These are phyloP conservation scores for Microcebus ravelobensis DNA, from an alignment of 2,113 vertebrate species.

Conservation along the genomic window DNA sequence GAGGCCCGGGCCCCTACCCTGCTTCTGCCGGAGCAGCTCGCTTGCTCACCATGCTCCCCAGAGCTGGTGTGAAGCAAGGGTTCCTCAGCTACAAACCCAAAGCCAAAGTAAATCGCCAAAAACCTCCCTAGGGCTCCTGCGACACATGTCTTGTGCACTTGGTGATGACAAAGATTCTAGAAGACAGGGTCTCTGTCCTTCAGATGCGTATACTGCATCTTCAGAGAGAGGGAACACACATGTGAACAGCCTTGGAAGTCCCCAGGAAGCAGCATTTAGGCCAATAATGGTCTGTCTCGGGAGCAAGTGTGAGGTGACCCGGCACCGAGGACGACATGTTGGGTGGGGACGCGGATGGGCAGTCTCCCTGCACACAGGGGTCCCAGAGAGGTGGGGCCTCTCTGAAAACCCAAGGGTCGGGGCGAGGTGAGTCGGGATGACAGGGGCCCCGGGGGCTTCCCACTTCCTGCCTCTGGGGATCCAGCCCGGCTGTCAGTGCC, in stretches of 20 bases:
- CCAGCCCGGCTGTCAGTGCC: not conserved
- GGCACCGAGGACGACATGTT: not conserved
- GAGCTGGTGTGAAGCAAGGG: not conserved
- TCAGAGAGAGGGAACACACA: not conserved
- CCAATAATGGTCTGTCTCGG: not conserved
- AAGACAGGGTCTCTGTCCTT: not conserved
- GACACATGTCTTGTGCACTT: rapidly evolving
- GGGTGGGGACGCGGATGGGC: rapidly evolving
- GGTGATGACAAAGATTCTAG: not conserved
- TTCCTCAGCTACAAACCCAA: not conserved
- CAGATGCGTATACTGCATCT: rapidly evolving
- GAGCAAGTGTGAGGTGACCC: not conserved
- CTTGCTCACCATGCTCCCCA: not conserved
- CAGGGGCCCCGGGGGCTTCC: not conserved
- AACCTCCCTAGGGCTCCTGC: not conserved
- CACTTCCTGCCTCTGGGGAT: not conserved
- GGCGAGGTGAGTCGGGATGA: not conserved
- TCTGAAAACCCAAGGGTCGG: not conserved
- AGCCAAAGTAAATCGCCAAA: not conserved
- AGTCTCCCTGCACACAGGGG: not conserved
- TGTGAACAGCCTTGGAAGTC: not conserved
- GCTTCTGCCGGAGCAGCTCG: not conserved
- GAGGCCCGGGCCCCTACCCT: not conserved
- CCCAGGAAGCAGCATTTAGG: not conserved
- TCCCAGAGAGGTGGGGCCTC: not conserved